Conservation (phyloP, 1,140 invertebrate species). For the Heliconius hewitsoni region DNA sequence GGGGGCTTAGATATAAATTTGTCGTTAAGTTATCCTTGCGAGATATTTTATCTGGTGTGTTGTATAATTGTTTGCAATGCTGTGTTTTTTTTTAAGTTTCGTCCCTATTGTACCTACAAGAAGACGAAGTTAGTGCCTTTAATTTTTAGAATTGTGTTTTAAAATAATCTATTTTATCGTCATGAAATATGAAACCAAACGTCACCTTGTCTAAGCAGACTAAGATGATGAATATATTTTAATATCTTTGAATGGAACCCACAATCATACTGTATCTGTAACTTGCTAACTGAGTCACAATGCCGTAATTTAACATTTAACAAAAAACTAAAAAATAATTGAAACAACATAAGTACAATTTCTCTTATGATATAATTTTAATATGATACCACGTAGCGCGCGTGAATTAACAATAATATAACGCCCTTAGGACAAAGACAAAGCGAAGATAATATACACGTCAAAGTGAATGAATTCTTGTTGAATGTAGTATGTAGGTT, state of each 20-base stretch:
- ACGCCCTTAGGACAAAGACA: slow-evolving; percentile 11
- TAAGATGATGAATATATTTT: no score
- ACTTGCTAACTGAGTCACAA: not conserved
- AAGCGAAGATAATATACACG: slow-evolving; percentile 12
- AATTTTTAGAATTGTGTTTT: no score
- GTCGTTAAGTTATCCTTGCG: slow-evolving; percentile 25
- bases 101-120: no score
- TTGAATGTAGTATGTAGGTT: not conserved
- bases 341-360: not conserved
- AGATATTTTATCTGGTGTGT: not conserved
- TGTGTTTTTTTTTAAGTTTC: not conserved
- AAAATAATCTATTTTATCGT: no score
- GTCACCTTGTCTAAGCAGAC: no score
- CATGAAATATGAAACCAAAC: no score
- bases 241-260: no score
- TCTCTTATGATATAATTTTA: slow-evolving; percentile 1
- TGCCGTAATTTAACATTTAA: not conserved
- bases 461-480: slow-evolving; percentile 9
- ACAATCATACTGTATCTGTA: no score
- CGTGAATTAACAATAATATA: slow-evolving; percentile 2
- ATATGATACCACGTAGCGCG: slow-evolving; percentile 1
- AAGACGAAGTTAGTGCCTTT: not conserved
- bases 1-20: slow-evolving; percentile 37
- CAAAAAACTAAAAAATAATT: not conserved
- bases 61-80: not conserved